These are phyloP conservation scores for Pollenia griseotomentosa DNA, from an alignment of 2,888 invertebrate genomes.

Conservation along the genomic window DNA sequence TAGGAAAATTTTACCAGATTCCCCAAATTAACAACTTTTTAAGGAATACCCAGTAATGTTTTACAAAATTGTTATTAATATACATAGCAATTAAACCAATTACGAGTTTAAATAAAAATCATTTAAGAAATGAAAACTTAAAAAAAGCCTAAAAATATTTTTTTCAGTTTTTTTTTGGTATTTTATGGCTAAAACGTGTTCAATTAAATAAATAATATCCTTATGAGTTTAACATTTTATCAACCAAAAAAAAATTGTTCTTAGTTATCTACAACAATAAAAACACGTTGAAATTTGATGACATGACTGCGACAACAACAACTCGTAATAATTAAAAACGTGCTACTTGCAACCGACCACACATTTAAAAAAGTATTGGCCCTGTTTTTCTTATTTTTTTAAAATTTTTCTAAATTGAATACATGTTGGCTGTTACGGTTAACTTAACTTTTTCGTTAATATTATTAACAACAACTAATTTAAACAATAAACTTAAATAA, in stretches of 20 bases:
- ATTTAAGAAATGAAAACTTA: neutral
- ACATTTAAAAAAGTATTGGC: slow-evolving; percentile 19
- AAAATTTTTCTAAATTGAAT: slow-evolving; percentile 23
- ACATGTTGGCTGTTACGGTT: slow-evolving; percentile 53
- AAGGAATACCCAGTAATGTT: too few relatives aligned
- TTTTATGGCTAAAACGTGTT: slow-evolving; percentile 61
- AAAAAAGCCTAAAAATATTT: neutral
- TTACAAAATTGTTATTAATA: too few relatives aligned
- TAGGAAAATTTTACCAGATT: too few relatives aligned
- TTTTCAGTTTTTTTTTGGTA: neutral
- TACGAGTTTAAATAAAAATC: neutral
- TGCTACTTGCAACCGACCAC: slow-evolving; percentile 23
- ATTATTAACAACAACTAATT: slow-evolving; percentile 16
- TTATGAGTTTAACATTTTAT: slow-evolving; percentile 3
- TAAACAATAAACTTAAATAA: slow-evolving; percentile 44
- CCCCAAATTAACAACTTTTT: too few relatives aligned
- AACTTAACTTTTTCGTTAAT: slow-evolving; percentile 57
- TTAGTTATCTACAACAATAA: slow-evolving; percentile 23
- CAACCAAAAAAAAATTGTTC: slow-evolving; percentile 24
- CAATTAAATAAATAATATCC: slow-evolving; percentile 56
- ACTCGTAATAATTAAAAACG: slow-evolving; percentile 57
- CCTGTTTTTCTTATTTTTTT: neutral
- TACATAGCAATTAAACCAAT: too few relatives aligned
- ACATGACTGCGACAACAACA: slow-evolving; percentile 4
- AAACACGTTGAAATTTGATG: slow-evolving; percentile 36